phyloP scores from a whole-genome alignment of 2,888 invertebrate genomes.

The Leuctra nigra region DNA sequence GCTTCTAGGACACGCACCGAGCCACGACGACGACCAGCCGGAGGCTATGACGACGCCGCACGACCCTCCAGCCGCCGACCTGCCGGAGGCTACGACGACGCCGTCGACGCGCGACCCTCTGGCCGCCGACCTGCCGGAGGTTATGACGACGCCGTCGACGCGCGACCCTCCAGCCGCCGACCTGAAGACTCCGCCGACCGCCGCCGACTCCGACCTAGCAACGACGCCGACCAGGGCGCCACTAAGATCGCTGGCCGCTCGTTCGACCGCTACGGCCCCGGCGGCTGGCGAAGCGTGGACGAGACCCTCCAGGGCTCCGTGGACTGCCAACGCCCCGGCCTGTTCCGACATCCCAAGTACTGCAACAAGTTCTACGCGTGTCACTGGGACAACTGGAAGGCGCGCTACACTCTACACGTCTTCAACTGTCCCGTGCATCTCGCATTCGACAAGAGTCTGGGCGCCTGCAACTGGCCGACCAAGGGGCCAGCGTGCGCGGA shows the following conservation, averaged over 20 bases:
- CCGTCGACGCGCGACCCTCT: not conserved
- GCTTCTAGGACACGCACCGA: too few species aligned
- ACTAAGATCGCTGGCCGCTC: constrained; percentile 16
- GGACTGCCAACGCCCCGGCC: constrained; percentile 46
- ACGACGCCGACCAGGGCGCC: not conserved
- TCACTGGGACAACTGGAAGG: constrained; percentile 70
- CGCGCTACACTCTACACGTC: constrained; percentile 64
- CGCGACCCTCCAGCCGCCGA: too few species aligned
- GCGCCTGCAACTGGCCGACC: constrained; percentile 79
- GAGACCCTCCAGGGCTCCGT: constrained; percentile 49
- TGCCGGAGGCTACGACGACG: not conserved
- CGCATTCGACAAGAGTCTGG: constrained; percentile 64
- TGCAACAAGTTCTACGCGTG: constrained; percentile 80
- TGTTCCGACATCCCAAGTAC: constrained; percentile 61
- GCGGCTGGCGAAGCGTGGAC: constrained; percentile 51
- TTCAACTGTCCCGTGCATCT: constrained; percentile 74
- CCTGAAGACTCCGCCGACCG: not conserved
- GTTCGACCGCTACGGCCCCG: constrained; percentile 55
- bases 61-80: not conserved
- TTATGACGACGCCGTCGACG: constrained; percentile 4
- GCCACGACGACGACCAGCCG: not conserved
- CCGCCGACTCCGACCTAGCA: not conserved
- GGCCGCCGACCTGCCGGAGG: not conserved
- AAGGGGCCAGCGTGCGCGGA: constrained; percentile 71
- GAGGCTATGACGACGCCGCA: not conserved